Base-by-base conservation (phyloP, 2,797 vertebrate genomes). In the Merluccius polli region DNA sequence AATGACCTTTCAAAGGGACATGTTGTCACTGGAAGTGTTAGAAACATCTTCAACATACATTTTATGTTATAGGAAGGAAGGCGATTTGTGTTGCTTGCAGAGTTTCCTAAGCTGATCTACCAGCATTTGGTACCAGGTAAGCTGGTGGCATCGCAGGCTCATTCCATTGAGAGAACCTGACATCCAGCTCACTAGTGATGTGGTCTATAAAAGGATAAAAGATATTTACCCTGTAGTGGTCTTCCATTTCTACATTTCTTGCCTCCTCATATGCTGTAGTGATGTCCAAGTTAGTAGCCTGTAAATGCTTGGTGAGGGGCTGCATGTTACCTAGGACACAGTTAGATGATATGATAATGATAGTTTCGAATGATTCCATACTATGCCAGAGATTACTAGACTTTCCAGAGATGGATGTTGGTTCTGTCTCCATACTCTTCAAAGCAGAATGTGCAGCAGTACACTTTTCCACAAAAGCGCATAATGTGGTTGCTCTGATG, bases 131-230 rank as follows among this genome's bases (percentile, higher is more conserved):
- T 48, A 73, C 76, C 59, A 70, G 27, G 38, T 38, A n/a, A n/a
- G n/a, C n/a, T n/a, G n/a, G n/a, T n/a, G 74, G 65, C 72, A 70
- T 68, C 11, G n/a, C 15, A 70, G 1, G 32, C 69, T 79, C 73
- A 75, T 44, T 79, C 2, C 33, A 36, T 32, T 65, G 13, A 71
- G 38, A 65, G 71, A 74, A 77, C 24, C 79, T 77, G 15, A 31
- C 32, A 36, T 71, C 72, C 65, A 80, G 44, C 29, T 76, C 75
- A 44, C 75, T 41, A 41, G 65, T 77, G 13, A 80, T 44, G 41
- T 77, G 67, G 65, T 74, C 75, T 9, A 74, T 65, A 16, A 80
- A 80, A 68, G 72, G 75, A 67, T 73, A 41, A 41, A 73, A 78
- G 0, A 78, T 3, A 78, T 74, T 59, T 16, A 80, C 4, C 41